A percentile compares a stretch with the other conserved stretches of the same genome.
Evolutionary conservation across 2,888 invertebrate genomes (phyloP).

Genomic region (Unio pictorum): DNA sequence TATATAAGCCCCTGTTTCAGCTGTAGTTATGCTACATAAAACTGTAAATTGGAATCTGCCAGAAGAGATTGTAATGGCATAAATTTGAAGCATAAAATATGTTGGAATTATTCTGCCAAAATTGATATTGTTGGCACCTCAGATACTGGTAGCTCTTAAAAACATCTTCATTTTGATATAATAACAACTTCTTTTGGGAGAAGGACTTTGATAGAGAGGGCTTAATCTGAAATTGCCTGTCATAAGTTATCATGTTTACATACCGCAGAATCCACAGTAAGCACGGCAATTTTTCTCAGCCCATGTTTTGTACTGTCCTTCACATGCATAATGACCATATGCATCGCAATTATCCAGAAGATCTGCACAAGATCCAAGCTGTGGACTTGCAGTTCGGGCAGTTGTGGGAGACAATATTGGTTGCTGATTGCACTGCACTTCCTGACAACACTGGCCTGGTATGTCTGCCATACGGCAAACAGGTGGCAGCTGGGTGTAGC

Average conservation of each 20-base stretch:
- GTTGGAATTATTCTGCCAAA: no score
- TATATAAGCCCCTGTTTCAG: no score
- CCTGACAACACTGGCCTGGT: constrained; percentile 51
- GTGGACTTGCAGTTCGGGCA: constrained; percentile 21
- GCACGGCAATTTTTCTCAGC: constrained; percentile 47
- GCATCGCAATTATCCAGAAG: constrained; percentile 42
- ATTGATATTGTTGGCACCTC: no score
- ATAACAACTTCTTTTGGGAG: background rate
- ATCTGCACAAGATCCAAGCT: constrained; percentile 34
- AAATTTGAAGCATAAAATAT: no score
- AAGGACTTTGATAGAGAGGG: background rate
- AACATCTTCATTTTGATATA: background rate
- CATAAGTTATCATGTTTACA: constrained; percentile 9
- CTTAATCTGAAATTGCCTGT: background rate
- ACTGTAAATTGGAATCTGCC: no score
- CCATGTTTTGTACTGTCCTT: constrained; percentile 41
- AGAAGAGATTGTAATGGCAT: no score
- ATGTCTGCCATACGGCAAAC: constrained; percentile 38
- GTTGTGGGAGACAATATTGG: constrained; percentile 13
- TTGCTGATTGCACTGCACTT: constrained; percentile 28
- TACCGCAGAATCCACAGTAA: constrained; percentile 49
- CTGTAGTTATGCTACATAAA: no score
- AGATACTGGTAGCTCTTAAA: no score
- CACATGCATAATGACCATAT: constrained; percentile 39
- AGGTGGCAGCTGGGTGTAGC: constrained; percentile 42